These are phyloP conservation scores for Gibbula magus DNA, from an alignment of 2,888 invertebrate species.

Conservation along the genomic window DNA sequence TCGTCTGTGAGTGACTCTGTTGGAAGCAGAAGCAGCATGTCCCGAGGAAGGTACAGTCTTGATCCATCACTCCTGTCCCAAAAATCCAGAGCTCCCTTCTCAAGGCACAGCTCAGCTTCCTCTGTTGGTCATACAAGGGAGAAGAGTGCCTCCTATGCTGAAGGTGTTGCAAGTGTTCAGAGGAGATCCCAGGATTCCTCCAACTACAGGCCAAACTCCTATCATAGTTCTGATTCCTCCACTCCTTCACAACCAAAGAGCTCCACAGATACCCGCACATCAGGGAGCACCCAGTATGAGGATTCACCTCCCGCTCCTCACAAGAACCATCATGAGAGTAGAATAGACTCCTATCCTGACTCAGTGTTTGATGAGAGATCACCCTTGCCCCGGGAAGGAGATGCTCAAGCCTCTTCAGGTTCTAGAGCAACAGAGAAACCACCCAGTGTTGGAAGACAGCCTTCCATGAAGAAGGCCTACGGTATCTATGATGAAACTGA, in stretches of 20 bases:
- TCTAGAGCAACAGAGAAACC: slow-evolving; percentile 5
- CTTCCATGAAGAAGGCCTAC: slow-evolving; percentile 67
- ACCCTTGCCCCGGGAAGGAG: neutral
- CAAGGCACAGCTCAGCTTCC: slow-evolving; percentile 14
- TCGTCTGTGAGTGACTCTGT: slow-evolving; percentile 31
- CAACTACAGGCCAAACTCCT: slow-evolving; percentile 28
- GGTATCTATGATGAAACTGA: slow-evolving; percentile 66
- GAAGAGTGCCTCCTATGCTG: slow-evolving; percentile 8
- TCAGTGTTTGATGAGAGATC: slow-evolving; percentile 50
- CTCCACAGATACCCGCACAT: slow-evolving; percentile 56
- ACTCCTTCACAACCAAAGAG: slow-evolving; percentile 53
- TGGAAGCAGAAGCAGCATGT: slow-evolving; percentile 30
- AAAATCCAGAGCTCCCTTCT: neutral
- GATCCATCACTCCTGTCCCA: slow-evolving; percentile 48
- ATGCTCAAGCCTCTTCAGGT: neutral
- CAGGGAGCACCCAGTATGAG: slow-evolving; percentile 47
- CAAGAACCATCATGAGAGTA: neutral
- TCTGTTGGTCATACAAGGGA: neutral
- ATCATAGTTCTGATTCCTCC: slow-evolving; percentile 40
- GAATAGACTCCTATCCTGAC: slow-evolving; percentile 36
- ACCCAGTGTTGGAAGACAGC: slow-evolving; percentile 50
- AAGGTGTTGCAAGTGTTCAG: neutral
- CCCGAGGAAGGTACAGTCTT: slow-evolving; percentile 53
- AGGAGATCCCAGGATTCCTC: slow-evolving; percentile 1
- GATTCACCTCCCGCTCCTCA: slow-evolving; percentile 23